Evolutionary conservation across 2,113 vertebrate genomes (phyloP), one percentile per base, ranked within the genome.

Genomic region (Oenanthe oenanthe): DNA sequence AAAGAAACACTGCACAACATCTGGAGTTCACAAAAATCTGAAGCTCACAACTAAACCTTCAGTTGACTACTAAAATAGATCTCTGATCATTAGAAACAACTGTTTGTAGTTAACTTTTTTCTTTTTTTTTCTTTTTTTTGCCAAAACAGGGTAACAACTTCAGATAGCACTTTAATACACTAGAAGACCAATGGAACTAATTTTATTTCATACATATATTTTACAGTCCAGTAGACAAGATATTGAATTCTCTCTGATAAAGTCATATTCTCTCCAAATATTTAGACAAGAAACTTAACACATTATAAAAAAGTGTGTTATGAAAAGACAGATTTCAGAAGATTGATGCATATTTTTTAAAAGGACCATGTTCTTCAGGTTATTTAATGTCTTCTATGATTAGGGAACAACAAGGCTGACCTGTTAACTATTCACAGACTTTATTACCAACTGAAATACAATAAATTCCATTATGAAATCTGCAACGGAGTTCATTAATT

Each of bases 31-130:
- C 99, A 99, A 99, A 99, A 99, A 98, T 98, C 98, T 98, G 98
- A 99, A 99, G 98, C 98, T 99, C 98, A 99, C 99, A 99, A 99
- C 99, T 99, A 99, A 99, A 98, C 99, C 98, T 98, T 99, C 98
- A 98, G 98, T 98, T 98, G 98, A 99, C 99, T 99, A 99, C 99
- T 99, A 99, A 99, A 99, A 99, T 99, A 99, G 98, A 99, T 98
- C 99, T 99, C 98, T 99, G 99, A 98, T 98, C 97, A 97, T 99
- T 99, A 99, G 98, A 99, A 99, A 99, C 98, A 98, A 98, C 97
- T 94, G 98, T 98, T 97, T 98, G 97, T 98, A 98, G 97, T 97
- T 98, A 97, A 98, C 87, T 97, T 98, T 97, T 98, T 98, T 98
- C 18, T 75, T 91, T 85, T 76, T 57, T 74, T 47, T 22, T 2